A percentile compares a stretch with the other conserved stretches of the same genome.
Evolutionary conservation across 2,888 invertebrate genomes (phyloP).

Genomic region (Cordylochernes scorpioides): DNA sequence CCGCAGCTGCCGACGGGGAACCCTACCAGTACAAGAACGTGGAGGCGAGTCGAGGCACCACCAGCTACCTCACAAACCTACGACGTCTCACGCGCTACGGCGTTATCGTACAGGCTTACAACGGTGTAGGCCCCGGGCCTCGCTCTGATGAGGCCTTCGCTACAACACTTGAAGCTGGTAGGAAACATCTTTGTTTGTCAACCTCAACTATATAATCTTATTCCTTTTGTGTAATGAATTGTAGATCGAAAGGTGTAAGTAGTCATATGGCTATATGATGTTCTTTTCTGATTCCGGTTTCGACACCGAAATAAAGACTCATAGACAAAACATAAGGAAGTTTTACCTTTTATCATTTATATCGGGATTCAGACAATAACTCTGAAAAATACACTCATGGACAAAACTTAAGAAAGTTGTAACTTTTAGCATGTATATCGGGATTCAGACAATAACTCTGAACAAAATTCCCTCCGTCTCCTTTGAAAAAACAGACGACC

Average conservation of each 20-base stretch:
- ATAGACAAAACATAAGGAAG: too few species aligned
- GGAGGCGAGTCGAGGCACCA: constrained; percentile 5
- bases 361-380: too few species aligned
- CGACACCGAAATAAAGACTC: too few species aligned
- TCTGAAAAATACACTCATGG: too few species aligned
- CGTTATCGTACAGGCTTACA: constrained; percentile 11
- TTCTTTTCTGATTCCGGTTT: too few species aligned
- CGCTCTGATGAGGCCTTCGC: constrained; percentile 9
- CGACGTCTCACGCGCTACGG: constrained; percentile 8
- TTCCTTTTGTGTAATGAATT: too few species aligned
- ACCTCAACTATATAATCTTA: neutral
- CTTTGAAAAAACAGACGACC: too few species aligned
- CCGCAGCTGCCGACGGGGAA: constrained; percentile 7
- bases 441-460: neutral
- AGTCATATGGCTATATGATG: too few species aligned
- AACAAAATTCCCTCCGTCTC: neutral
- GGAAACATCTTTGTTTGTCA: neutral
- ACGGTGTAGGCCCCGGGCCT: constrained; percentile 11
- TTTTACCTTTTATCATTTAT: too few species aligned
- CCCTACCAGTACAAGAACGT: constrained; percentile 15
- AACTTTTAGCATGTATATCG: neutral
- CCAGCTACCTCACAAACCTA: constrained; percentile 9
- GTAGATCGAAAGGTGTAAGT: too few species aligned
- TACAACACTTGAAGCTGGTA: constrained; percentile 11
- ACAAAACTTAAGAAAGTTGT: too few species aligned